A percentile compares a stretch with the other conserved stretches of the same genome.
Conservation (phyloP, 2,888 invertebrate species). For the Apotomis betuletana region DNA sequence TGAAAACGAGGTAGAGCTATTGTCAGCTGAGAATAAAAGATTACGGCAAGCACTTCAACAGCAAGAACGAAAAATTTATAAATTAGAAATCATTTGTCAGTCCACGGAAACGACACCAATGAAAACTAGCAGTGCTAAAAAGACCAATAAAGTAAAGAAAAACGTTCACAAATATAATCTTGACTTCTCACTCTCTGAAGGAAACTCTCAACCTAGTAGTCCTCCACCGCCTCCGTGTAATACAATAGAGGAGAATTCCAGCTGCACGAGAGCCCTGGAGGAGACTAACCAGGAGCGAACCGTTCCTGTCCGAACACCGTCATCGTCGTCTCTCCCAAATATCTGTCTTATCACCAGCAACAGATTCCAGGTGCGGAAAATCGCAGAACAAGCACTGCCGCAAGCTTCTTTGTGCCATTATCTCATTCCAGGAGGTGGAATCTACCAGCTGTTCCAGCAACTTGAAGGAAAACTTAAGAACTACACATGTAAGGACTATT, state of each 20-base stretch:
- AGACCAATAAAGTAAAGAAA: neutral
- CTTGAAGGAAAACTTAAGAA: conserved; percentile 6
- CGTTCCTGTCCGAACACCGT: neutral
- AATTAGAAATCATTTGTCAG: neutral
- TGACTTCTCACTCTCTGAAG: too few species aligned
- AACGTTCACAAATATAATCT: neutral
- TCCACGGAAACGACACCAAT: neutral
- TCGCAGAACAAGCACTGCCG: neutral
- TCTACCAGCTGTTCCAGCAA: conserved; percentile 1
- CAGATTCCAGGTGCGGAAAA: neutral
- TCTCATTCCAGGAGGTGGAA: conserved; percentile 6
- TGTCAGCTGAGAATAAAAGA: neutral
- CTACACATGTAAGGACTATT: conserved; percentile 1
- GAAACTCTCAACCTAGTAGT: too few species aligned
- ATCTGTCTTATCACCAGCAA: neutral
- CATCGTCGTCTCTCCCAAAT: neutral
- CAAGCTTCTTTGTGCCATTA: neutral
- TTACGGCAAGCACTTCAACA: neutral
- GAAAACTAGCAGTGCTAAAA: neutral
- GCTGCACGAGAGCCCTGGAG: too few species aligned
- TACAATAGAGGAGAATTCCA: too few species aligned
- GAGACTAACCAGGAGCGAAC: too few species aligned
- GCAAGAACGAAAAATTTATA: neutral
- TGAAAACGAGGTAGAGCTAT: neutral
- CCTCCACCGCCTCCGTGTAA: too few species aligned